Base-by-base conservation (phyloP, 1,140 invertebrate genomes). In the Amyelois transitella region DNA sequence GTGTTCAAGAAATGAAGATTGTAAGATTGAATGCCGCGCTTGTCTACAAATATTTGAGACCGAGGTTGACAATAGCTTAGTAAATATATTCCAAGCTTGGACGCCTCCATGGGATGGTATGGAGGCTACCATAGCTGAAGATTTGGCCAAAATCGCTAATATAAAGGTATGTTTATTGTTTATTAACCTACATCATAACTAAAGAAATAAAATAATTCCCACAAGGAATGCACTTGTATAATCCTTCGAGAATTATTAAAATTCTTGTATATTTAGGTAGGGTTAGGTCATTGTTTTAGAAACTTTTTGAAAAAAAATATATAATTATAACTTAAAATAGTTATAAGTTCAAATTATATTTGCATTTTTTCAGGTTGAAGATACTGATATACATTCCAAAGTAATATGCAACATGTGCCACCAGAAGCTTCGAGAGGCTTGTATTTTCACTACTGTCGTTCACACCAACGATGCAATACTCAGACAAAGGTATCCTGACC, bases 391-490 rank as follows among this genome's bases (percentile, higher is more conserved):
- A 51, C 68, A 72, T 65, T 76, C 82, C 6, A 77, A 74, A 57
- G 18, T 73, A 4, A 73, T 86, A 58, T 86, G 82, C 57, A 49
- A 58, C n/a, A 49, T 52, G n/a, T 86, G 82, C 47, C 81, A 58
- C 22, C 50, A 70, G n/a, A 66, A 70, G 32, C 48, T 86, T 18
- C 53, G 72, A 8, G 69, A 58, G 52, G 77, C 79, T 14, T 75
- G 73, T 43, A 60, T 48, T 18, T 86, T 86, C 60, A 51, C 65
- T 0, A 38, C 56, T 1, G 50, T 64, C 22, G 78, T 80, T 14
- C 58, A 61, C 28, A 57, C 60, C 6, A 77, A 57, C 55, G 72
- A 84, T 52, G 22, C 54, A 32, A 22, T 77, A n/a, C 66, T 84
- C 4, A 57, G 58, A 53, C 32, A 71, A 25, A 68, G 70, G 47